These are phyloP conservation scores for Coronaproctus castanopsis DNA, from an alignment of 2,888 invertebrate genomes.

Conservation along the genomic window DNA sequence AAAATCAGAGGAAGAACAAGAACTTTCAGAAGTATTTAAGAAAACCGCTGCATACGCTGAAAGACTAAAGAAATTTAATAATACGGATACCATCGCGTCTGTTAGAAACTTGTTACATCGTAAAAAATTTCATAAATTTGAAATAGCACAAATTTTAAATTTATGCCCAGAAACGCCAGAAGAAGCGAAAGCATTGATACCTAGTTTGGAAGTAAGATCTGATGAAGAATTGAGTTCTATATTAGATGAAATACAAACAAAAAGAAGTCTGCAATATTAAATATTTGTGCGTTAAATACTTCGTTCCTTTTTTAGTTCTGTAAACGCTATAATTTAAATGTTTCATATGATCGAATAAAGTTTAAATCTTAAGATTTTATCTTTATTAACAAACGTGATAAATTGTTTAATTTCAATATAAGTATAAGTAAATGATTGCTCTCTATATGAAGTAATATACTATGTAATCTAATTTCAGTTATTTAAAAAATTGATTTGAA, in stretches of 20 bases:
- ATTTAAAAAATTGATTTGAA: too few species aligned
- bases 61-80: slow-evolving; percentile 91
- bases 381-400: too few species aligned
- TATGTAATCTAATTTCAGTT: too few species aligned
- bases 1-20: slow-evolving; percentile 93
- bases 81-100: slow-evolving; percentile 90
- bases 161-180: slow-evolving; percentile 97
- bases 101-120: slow-evolving; percentile 79
- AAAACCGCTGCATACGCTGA: slow-evolving; percentile 92
- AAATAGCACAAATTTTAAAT: slow-evolving; percentile 89
- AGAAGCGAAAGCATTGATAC: slow-evolving; percentile 93
- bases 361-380: too few species aligned
- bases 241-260: slow-evolving; percentile 93
- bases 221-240: slow-evolving; percentile 94
- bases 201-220: slow-evolving; percentile 84
- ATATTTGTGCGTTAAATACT: too few species aligned
- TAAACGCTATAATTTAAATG: too few species aligned
- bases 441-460: too few species aligned
- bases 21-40: slow-evolving; percentile 94
- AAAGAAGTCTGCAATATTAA: slow-evolving; percentile 88
- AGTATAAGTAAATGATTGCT: too few species aligned
- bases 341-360: too few species aligned
- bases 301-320: too few species aligned
- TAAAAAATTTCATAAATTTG: slow-evolving; percentile 94
- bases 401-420: too few species aligned